Conservation (phyloP, 37 sponge, comb jelly and placozoan species). For the Dysidea cf. avara region DNA sequence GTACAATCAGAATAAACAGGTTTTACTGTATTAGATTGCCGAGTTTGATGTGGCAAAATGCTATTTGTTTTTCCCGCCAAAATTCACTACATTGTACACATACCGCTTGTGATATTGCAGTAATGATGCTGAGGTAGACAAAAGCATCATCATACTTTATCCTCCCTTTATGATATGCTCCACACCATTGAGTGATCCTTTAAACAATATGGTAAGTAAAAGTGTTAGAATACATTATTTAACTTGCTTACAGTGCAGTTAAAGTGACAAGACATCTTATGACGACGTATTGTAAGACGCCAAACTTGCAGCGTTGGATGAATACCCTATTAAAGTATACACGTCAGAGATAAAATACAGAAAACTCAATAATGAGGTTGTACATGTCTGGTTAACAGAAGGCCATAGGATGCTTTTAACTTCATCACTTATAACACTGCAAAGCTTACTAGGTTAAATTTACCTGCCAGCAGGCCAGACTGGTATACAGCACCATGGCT, state of each 20-base stretch:
- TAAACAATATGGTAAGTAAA: not conserved
- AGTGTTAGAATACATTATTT: not conserved
- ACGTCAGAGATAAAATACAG: not conserved
- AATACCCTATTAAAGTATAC: constrained; percentile 30
- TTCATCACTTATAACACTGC: too few species aligned
- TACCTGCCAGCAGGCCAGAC: constrained; percentile 58
- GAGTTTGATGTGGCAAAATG: too few species aligned
- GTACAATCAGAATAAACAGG: too few species aligned
- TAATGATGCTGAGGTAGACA: constrained; percentile 60
- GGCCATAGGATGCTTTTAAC: too few species aligned
- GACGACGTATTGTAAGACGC: constrained; percentile 76
- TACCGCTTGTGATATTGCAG: constrained; percentile 58
- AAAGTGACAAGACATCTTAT: constrained; percentile 52
- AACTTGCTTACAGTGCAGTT: constrained; percentile 64
- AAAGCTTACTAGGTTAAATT: too few species aligned
- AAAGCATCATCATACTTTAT: constrained; percentile 33
- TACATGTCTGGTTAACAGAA: too few species aligned
- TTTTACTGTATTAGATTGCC: too few species aligned
- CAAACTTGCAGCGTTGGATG: constrained; percentile 68
- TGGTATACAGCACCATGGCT: constrained; percentile 69
- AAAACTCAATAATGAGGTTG: too few species aligned
- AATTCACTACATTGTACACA: too few species aligned
- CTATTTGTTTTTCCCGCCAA: too few species aligned
- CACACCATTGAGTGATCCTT: constrained; percentile 59
- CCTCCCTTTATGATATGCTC: constrained; percentile 61